phyloP scores from a whole-genome alignment of 2,888 invertebrate species.

The Nasonovia ribisnigri region DNA sequence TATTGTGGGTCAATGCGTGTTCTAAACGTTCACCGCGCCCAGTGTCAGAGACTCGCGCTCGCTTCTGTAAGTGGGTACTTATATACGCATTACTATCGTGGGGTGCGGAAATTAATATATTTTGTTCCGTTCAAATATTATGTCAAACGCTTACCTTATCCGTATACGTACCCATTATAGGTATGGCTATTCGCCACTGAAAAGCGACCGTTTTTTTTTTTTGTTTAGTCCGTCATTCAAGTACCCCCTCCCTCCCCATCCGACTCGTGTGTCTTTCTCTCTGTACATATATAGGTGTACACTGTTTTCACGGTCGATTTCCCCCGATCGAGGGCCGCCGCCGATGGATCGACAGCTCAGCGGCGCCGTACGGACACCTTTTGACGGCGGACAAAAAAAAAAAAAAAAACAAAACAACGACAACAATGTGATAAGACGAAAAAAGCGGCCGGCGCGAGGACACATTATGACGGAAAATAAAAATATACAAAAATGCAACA shows the following conservation, averaged over 20 bases:
- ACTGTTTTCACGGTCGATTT: slow-evolving; percentile 47
- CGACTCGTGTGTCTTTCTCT: neutral
- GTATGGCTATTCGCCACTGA: neutral
- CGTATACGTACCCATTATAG: neutral
- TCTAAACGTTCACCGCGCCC: too few species aligned
- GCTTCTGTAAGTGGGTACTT: too few species aligned
- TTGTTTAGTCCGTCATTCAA: neutral
- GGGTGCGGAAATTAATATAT: neutral
- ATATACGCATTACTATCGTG: too few species aligned
- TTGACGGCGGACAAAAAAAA: neutral
- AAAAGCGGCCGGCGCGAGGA: neutral
- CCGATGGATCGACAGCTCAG: neutral
- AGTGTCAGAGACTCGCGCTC: neutral
- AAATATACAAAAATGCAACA: neutral
- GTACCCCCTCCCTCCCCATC: too few species aligned
- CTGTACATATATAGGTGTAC: neutral
- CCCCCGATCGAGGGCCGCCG: neutral
- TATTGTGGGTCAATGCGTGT: too few species aligned
- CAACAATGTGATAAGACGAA: slow-evolving; percentile 8
- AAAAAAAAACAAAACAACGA: neutral
- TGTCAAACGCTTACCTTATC: neutral
- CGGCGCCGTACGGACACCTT: neutral
- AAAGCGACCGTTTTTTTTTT: neutral
- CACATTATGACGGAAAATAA: slow-evolving; percentile 3
- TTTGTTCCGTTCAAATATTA: neutral